Evolutionary conservation across 2,888 invertebrate genomes (phyloP).

Genomic region (Erebia ligea): DNA sequence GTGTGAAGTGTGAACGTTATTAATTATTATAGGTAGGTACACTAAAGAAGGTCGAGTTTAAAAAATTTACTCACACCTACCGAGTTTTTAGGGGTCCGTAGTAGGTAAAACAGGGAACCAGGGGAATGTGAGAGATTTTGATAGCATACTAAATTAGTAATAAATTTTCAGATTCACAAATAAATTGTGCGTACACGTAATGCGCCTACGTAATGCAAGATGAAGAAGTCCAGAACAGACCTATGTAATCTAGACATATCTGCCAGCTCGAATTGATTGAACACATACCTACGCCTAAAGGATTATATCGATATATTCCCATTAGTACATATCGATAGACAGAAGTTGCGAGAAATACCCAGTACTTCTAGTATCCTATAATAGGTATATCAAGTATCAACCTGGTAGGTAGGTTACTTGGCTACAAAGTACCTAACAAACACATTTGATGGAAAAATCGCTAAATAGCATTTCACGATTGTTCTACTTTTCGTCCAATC

Average conservation of each 20-base stretch:
- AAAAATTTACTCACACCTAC: neutral
- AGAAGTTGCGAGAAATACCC: neutral
- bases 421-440: too few relatives aligned
- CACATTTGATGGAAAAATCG: neutral
- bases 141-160: neutral
- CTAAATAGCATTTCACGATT: neutral
- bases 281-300: constrained; percentile 11
- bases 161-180: neutral
- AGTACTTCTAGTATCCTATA: too few relatives aligned
- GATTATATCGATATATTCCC: neutral
- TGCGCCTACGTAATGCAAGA: constrained; percentile 45
- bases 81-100: too few relatives aligned
- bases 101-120: too few relatives aligned
- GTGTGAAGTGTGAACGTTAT: neutral
- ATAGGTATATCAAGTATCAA: too few relatives aligned
- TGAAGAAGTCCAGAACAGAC: constrained; percentile 53
- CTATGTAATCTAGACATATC: constrained; percentile 45
- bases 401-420: neutral
- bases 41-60: neutral
- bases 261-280: constrained; percentile 36
- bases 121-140: neutral
- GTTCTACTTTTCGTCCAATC: constrained; percentile 3
- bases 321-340: neutral
- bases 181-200: neutral
- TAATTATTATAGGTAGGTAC: neutral